A percentile compares a stretch with the other conserved stretches of the same genome.
These are phyloP conservation scores for Psylliodes chrysocephalus DNA, from an alignment of 2,888 invertebrate species.

Conservation along the genomic window DNA sequence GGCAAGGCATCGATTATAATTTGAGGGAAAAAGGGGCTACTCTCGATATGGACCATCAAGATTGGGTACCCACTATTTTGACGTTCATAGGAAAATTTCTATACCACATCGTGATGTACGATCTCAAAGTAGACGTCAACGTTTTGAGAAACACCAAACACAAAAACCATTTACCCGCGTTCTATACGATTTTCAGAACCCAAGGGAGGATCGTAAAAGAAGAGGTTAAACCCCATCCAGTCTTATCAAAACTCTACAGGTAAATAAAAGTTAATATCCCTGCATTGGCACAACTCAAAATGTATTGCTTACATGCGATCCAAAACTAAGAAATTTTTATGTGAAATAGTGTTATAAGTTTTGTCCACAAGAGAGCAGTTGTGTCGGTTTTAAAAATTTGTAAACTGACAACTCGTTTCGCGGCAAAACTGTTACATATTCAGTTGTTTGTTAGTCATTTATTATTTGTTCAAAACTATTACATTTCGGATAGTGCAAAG, in stretches of 20 bases:
- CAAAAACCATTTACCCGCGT: constrained; percentile 76
- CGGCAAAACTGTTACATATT: too few relatives aligned
- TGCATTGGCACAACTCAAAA: too few relatives aligned
- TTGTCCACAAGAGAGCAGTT: too few relatives aligned
- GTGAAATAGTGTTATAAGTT: too few relatives aligned
- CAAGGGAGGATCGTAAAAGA: constrained; percentile 73
- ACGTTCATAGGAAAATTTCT: constrained; percentile 82
- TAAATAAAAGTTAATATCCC: too few relatives aligned
- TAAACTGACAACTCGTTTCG: too few relatives aligned
- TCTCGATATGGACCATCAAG: constrained; percentile 62
- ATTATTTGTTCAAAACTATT: too few relatives aligned
- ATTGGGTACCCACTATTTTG: constrained; percentile 76
- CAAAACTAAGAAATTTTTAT: too few relatives aligned
- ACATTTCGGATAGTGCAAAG: too few relatives aligned
- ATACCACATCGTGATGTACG: constrained; percentile 86
- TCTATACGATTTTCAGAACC: constrained; percentile 81
- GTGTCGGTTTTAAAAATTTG: too few relatives aligned
- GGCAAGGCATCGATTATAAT: constrained; percentile 75
- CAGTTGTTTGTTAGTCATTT: too few relatives aligned
- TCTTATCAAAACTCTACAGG: constrained; percentile 75
- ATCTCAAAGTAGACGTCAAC: constrained; percentile 84
- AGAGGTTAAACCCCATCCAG: constrained; percentile 88
- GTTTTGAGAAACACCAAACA: constrained; percentile 70
- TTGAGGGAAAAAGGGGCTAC: constrained; percentile 54
- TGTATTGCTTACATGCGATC: too few relatives aligned